Base-by-base conservation (phyloP, 2,113 vertebrate species). In the Eolophus roseicapilla region DNA sequence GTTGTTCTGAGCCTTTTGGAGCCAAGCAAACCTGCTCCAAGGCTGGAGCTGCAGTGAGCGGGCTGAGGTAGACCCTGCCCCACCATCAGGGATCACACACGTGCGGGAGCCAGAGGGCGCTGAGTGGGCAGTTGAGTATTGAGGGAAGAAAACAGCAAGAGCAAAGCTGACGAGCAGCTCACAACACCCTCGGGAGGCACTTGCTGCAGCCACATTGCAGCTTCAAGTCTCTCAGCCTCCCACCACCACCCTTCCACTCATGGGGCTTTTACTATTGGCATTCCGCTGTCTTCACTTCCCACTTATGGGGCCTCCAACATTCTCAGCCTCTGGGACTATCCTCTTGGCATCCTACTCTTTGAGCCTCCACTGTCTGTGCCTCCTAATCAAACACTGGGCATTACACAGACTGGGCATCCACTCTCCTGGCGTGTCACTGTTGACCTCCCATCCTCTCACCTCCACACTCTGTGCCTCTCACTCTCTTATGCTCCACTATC, bases 51-150 rank as follows among this genome's bases (percentile, higher is more conserved):
- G 1, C 69, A 74, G n/a, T 0, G 8, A 47, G 7, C 0, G 0
- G 35, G 44, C 53, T 47, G 59, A 83, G 64, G 28, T 35, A 77
- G 68, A 21, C 39, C 64, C 64, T 55, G 41, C 55, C 53, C 24
- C 15, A 5, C 27, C 47, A 59, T 69, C 16, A 16, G 53, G 17
- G 27, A 19, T 53, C 67, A n/a, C 39, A 24, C 3, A 12, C 0
- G 0, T 20, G 19, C 11, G 13, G 1, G 6, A 23, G 17, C 35
- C 78, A 73, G 55, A 0, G 0, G 46, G 17, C 12, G 37, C 23
- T 15, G 13, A 44, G 37, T 0, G 13, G 35, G 29, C 81, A 79
- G 68, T 6, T 20, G 41, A 52, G 37, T 44, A 57, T 27, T 35
- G 19, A 49, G 18, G 62, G 33, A 1, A 19, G 43, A 86, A 86